Evolutionary conservation across 2,888 invertebrate genomes (phyloP), one percentile per base, ranked within the genome.

Genomic region (Buathra laborator): DNA sequence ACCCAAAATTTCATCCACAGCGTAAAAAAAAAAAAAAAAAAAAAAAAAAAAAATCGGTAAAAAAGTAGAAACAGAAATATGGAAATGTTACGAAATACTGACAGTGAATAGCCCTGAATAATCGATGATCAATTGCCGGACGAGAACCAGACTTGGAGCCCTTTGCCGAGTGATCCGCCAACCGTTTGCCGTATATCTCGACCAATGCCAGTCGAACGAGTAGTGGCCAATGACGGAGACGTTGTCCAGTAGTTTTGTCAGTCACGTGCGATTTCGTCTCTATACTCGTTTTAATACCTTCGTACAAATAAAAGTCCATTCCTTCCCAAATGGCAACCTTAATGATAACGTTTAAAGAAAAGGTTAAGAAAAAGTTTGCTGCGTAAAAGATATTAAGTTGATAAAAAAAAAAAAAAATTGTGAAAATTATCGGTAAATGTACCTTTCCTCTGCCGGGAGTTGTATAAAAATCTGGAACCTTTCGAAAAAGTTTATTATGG

Each of bases 91-190:
- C 9, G 10, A 5, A 37, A 66, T 19, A 53, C 71, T 71, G 53
- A 71, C 71, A 53, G 37, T 71, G 53, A n/a, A 71, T 37, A 4
- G 71, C 71, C n/a, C 37, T 16, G 37, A 71, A 71, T 16, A 71
- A 71, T 53, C 19, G 29, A 37, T 71, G 51, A 53, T 71, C 53
- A 53, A 71, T 71, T 10, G 53, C 71, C 53, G 71, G 71, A n/a
- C 71, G 71, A 5, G 53, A 71, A 37, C 37, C 32, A 12, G 68
- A 68, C 37, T 71, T 51, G 16, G 71, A 53, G 53, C 71, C 71
- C 37, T 71, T 71, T 32, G 71, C 71, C 71, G 71, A 71, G 10
- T 71, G 71, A 53, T 71, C 71, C 37, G 53, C 71, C 37, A 71
- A 71, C 37, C 53, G 51, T 4, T 53, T 71, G 12, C 71, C 71